A percentile compares a stretch with the other conserved stretches of the same genome.
These are phyloP conservation scores for Phalacrocorax pelagicus DNA, from an alignment of 2,113 vertebrate genomes.

Conservation along the genomic window DNA sequence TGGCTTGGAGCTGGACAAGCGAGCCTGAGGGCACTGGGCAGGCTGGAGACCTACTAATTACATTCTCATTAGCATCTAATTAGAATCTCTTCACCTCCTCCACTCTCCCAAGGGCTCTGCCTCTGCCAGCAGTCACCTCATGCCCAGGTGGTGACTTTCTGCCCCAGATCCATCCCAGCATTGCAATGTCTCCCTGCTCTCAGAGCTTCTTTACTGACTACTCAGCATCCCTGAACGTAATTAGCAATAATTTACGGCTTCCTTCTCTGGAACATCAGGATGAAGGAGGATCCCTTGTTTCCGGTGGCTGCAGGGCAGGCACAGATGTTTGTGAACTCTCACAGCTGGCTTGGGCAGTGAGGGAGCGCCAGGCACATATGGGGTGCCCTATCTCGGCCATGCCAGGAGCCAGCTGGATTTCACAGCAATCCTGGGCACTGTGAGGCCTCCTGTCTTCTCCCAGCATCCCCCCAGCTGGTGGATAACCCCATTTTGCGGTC, in stretches of 20 bases:
- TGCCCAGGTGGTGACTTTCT: not conserved
- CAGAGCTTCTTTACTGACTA: not conserved
- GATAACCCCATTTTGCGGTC: not conserved
- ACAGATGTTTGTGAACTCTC: not conserved
- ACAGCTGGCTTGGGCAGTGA: not conserved
- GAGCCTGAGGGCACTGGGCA: not conserved
- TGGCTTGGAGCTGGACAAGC: not conserved
- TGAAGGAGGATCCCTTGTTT: not conserved
- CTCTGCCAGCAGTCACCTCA: not conserved
- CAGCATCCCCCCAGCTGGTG: not conserved
- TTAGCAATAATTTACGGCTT: not conserved
- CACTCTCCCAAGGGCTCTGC: not conserved
- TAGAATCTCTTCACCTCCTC: not conserved
- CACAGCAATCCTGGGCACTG: not conserved
- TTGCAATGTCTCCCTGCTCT: not conserved
- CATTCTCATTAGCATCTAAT: not conserved
- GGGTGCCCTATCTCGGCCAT: not conserved
- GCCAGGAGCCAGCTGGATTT: not conserved
- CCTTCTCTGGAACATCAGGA: not conserved
- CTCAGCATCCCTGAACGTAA: not conserved
- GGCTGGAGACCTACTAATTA: not conserved
- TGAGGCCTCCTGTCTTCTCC: not conserved
- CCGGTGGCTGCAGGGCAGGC: rapidly evolving
- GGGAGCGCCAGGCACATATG: not conserved
- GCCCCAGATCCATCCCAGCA: rapidly evolving